Base-by-base conservation (phyloP, 2,888 invertebrate genomes). In the Osmoderma eremita region DNA sequence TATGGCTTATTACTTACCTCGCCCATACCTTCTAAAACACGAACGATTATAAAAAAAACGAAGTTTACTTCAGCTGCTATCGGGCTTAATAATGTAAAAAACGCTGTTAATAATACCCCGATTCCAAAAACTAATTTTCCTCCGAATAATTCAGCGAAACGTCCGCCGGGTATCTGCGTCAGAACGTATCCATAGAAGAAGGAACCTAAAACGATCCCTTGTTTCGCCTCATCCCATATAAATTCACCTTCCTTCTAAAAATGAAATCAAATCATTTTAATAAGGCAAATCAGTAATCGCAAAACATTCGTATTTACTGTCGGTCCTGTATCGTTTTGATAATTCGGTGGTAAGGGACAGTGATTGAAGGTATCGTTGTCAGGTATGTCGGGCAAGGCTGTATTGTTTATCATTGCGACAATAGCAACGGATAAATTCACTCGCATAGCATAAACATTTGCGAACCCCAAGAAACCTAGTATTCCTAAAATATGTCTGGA, bases 351-450 rank as follows among this genome's bases (percentile, higher is more conserved):
- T 82, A 73, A 79, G 83, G 86, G 86, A 75, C 91, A 91, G 5
- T 88, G 86, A 80, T 91, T 90, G 66, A 84, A 79, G 2, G 86
- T 84, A 22, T 86, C 85, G 80, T 81, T 86, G 54, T 84, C 81
- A 18, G 85, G 81, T 20, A 84, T 78, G 69, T 82, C 78, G 0
- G 88, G 87, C 65, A 86, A 83, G 0, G 87, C 87, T 1, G 92
- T 90, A 63, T 88, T 86, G 79, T 93, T 93, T 42, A 94, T 92
- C 97, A 97, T 98, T 30, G 95, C 95, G 30, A 97, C 95, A 77
- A 97, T 94, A 39, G 97, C 96, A 18, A 97, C 94, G 0, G 95
- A 95, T 36, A 97, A 85, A 81, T 95, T 95, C 0, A 95, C 94
- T 67, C 95, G 85, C 91, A 95, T 93, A 0, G 94, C 93, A 82